phyloP scores from a whole-genome alignment of 2,113 vertebrate genomes.

The Dipodomys merriami region DNA sequence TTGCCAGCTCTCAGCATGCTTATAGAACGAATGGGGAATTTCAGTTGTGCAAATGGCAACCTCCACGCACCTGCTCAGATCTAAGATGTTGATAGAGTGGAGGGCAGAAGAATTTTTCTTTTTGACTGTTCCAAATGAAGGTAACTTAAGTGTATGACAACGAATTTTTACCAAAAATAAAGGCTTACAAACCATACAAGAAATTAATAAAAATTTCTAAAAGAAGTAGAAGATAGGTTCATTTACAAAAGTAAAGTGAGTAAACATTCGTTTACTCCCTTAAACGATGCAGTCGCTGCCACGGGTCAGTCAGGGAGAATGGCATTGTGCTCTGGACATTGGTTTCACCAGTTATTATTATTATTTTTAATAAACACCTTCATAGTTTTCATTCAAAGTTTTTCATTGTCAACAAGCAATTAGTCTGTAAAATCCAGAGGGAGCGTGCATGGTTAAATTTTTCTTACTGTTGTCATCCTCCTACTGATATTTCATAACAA shows the following conservation, averaged over 20 bases:
- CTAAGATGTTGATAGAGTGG: neutral
- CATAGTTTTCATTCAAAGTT: slow-evolving; percentile 51
- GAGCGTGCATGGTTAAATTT: slow-evolving; percentile 51
- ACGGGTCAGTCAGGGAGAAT: slow-evolving; percentile 9
- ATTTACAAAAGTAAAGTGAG: neutral
- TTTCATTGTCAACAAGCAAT: slow-evolving; percentile 23
- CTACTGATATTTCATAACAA: slow-evolving; percentile 37
- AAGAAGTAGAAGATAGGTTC: slow-evolving; percentile 3
- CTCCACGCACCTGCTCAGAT: neutral
- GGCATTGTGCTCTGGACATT: slow-evolving; percentile 37
- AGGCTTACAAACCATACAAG: neutral
- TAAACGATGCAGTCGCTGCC: neutral
- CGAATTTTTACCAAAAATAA: slow-evolving; percentile 7
- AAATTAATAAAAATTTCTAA: neutral
- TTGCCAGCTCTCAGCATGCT: neutral
- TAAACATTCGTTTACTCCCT: neutral
- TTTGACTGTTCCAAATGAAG: slow-evolving; percentile 31
- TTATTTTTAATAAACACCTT: slow-evolving; percentile 40
- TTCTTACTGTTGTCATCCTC: slow-evolving; percentile 36
- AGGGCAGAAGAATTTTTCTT: neutral
- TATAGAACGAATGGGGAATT: neutral
- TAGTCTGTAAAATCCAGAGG: slow-evolving; percentile 54
- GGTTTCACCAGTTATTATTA: slow-evolving; percentile 36
- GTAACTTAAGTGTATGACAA: neutral
- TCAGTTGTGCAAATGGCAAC: neutral